Base-by-base conservation (phyloP, 2,888 invertebrate genomes). In the Ophion ellenae region DNA sequence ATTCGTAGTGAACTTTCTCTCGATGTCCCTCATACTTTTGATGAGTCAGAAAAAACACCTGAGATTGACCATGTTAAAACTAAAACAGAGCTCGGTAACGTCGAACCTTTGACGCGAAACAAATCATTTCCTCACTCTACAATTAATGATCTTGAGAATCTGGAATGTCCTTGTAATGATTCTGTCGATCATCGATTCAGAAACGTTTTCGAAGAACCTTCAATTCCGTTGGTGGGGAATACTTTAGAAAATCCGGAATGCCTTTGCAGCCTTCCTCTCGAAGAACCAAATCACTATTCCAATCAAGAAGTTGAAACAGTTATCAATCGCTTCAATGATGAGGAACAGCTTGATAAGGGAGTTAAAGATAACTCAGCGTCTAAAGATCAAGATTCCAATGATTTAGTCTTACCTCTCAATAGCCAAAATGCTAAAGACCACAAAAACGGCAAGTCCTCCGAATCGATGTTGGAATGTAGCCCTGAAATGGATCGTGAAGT, bases 121-220 rank as follows among this genome's bases (percentile, higher is more conserved):
- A 24, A 79, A 63, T 28, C 32, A 2, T n/a, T 2, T 1, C 11
- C 53, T 7, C 32, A 32, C 9, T 71, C 71, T 36, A 79, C 63
- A 7, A 36, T 9, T 7, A 24, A 36, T 5, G 20, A 45, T 47
- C 10, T 45, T 24, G 63, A 63, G 0, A 40, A 36, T 69, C 75
- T 47, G 57, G 11, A 40, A 4, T 81, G 81, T 61, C 5, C 9
- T n/a, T 81, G 81, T 32, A 45, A 74, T n/a, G 45, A 74, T 69
- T 77, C 73, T 2, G 14, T 20, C 45, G 73, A 67, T 36, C 28
- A 28, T n/a, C n/a, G n/a, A 57, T 28, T 28, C n/a, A 4, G 40
- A 64, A 77, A 57, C 6, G 14, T 24, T 57, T 10, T 32, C 57
- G 20, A 64, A 82, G n/a, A 40, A 32, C 40, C 45, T 61, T 57